A percentile compares a stretch with the other conserved stretches of the same genome.
phyloP scores from a whole-genome alignment of 64 coral and sea anemone genomes.

The Orbicella faveolata region DNA sequence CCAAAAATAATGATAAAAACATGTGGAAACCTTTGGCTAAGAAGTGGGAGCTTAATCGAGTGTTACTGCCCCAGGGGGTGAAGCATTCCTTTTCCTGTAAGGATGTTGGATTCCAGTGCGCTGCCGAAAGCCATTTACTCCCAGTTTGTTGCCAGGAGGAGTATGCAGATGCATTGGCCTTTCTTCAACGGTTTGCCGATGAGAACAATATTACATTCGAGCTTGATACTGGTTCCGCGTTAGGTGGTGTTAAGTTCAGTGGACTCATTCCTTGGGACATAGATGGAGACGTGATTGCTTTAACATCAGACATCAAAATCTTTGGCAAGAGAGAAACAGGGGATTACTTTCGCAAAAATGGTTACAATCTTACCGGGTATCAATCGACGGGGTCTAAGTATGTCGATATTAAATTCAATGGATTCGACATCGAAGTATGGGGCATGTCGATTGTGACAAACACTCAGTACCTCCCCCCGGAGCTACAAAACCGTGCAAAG shows the following conservation, averaged over 20 bases:
- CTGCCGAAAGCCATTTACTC: background rate
- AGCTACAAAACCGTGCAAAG: conserved; percentile 4
- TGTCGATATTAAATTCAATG: background rate
- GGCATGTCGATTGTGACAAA: background rate
- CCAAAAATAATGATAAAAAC: conserved; percentile 17
- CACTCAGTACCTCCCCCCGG: conserved; percentile 14
- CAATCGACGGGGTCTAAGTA: background rate
- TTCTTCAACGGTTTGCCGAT: conserved; percentile 43
- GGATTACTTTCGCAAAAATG: conserved; percentile 26
- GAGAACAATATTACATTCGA: conserved; percentile 46
- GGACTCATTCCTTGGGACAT: conserved; percentile 47
- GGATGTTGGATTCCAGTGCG: conserved; percentile 32
- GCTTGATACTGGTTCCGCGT: conserved; percentile 38
- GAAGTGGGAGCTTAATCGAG: conserved; percentile 38
- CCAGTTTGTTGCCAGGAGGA: conserved; percentile 66
- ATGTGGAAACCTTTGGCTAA: conserved; percentile 53
- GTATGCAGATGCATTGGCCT: background rate
- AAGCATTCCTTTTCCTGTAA: conserved; percentile 51
- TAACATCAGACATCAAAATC: conserved; percentile 3
- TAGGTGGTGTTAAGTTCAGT: conserved; percentile 22
- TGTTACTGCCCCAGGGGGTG: conserved; percentile 36
- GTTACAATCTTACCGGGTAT: background rate
- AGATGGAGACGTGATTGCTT: conserved; percentile 36
- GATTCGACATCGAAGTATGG: conserved; percentile 39
- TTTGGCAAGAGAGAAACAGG: conserved; percentile 10